Conservation (phyloP, 2,888 invertebrate genomes). For the Lathronympha strigana region DNA sequence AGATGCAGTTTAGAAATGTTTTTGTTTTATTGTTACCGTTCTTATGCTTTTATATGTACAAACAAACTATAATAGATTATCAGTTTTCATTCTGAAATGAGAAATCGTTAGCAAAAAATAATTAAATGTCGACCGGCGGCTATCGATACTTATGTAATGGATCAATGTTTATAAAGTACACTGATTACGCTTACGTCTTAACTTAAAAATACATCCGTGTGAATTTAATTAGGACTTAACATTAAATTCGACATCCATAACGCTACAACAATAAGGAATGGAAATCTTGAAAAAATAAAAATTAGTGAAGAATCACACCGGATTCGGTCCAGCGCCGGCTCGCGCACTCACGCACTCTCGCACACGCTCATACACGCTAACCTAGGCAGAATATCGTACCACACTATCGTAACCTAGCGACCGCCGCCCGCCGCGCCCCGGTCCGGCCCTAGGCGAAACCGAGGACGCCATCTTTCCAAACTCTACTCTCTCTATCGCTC, state of each 20-base stretch:
- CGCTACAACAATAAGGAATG: slow-evolving; percentile 83
- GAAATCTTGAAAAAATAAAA: slow-evolving; percentile 69
- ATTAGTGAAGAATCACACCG: slow-evolving; percentile 70
- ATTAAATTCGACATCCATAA: slow-evolving; percentile 76
- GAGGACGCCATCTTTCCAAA: background rate
- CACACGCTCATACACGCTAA: slow-evolving; percentile 64
- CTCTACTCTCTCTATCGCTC: background rate
- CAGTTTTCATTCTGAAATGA: slow-evolving; percentile 78
- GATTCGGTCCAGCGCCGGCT: slow-evolving; percentile 49
- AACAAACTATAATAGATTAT: slow-evolving; percentile 82
- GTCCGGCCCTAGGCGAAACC: slow-evolving; percentile 33
- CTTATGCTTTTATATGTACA: slow-evolving; percentile 84
- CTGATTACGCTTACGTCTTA: slow-evolving; percentile 79
- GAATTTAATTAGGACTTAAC: slow-evolving; percentile 69
- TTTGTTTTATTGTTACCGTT: slow-evolving; percentile 81
- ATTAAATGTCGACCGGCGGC: slow-evolving; percentile 65
- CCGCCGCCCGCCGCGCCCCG: slow-evolving; percentile 44
- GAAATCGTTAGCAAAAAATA: slow-evolving; percentile 75
- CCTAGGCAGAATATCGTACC: slow-evolving; percentile 70
- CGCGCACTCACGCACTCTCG: slow-evolving; percentile 35
- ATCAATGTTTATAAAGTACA: slow-evolving; percentile 73
- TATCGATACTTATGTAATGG: slow-evolving; percentile 60
- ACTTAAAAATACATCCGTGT: slow-evolving; percentile 78
- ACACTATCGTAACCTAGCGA: slow-evolving; percentile 67
- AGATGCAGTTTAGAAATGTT: slow-evolving; percentile 77